Conservation (phyloP, 2,888 invertebrate genomes). For the Axea sp. region DNA sequence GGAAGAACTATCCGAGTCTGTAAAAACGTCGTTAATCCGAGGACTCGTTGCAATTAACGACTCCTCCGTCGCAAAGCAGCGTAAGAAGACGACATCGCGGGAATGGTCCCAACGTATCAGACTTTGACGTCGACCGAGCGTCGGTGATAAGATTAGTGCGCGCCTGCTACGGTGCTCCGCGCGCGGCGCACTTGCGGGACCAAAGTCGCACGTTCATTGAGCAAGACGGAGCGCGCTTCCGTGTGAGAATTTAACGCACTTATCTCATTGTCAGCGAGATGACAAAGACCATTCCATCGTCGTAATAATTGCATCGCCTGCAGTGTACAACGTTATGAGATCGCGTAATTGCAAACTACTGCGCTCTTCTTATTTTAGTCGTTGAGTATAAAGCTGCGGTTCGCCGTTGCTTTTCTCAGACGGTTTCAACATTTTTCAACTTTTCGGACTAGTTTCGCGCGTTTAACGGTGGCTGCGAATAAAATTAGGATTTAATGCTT, state of each 20-base stretch:
- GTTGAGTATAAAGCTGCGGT: too few species aligned
- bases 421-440: too few species aligned
- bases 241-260: constrained; percentile 58
- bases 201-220: constrained; percentile 57
- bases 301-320: constrained; percentile 49
- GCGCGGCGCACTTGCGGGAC: constrained; percentile 22
- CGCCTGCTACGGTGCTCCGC: constrained; percentile 25
- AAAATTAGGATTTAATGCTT: too few species aligned
- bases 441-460: too few species aligned
- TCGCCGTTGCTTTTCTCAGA: too few species aligned
- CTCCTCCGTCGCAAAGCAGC: constrained; percentile 6
- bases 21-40: constrained; percentile 6
- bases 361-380: too few species aligned
- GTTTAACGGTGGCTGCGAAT: too few species aligned
- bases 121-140: constrained; percentile 33
- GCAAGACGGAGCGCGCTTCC: constrained; percentile 41
- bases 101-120: constrained; percentile 9
- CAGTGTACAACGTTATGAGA: constrained; percentile 33
- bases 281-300: constrained; percentile 52
- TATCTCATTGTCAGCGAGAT: constrained; percentile 44
- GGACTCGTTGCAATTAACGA: constrained; percentile 12
- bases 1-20: not conserved
- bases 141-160: constrained; percentile 21
- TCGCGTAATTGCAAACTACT: constrained; percentile 36
- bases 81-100: constrained; percentile 12